These are phyloP conservation scores for Pelmatolapia mariae DNA, from an alignment of 2,113 vertebrate species.

Conservation along the genomic window DNA sequence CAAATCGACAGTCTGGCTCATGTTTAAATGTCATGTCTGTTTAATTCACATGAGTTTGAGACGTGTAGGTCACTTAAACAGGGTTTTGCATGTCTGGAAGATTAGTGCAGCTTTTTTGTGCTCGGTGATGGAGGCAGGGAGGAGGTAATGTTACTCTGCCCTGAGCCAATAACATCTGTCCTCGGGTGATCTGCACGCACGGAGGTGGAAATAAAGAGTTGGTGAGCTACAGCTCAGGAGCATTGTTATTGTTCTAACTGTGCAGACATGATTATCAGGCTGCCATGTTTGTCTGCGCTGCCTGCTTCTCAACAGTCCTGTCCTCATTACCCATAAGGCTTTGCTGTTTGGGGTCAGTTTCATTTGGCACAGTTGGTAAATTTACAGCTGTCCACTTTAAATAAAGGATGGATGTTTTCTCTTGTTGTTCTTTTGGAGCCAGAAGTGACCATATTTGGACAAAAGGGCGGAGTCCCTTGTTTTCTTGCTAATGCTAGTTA, in stretches of 20 bases:
- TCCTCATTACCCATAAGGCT: neutral
- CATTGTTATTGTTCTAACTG: neutral
- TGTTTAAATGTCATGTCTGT: neutral
- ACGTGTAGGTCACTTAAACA: neutral
- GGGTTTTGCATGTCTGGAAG: neutral
- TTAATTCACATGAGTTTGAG: neutral
- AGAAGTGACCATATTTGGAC: neutral
- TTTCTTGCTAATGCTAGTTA: neutral
- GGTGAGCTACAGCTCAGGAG: neutral
- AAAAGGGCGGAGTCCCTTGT: neutral
- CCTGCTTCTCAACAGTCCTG: neutral
- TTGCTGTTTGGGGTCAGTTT: neutral
- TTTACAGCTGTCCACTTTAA: neutral
- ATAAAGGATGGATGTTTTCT: neutral
- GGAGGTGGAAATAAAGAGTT: neutral
- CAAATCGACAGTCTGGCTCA: neutral
- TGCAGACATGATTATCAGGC: neutral
- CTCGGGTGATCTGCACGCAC: neutral
- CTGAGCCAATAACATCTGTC: neutral
- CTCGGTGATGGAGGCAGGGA: neutral
- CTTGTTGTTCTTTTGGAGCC: neutral
- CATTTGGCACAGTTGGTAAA: neutral
- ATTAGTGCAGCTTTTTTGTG: neutral
- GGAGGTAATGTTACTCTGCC: neutral
- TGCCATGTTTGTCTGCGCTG: neutral